Evolutionary conservation across 2,888 invertebrate species (phyloP).

Genomic region (Drosophila cognata): DNA sequence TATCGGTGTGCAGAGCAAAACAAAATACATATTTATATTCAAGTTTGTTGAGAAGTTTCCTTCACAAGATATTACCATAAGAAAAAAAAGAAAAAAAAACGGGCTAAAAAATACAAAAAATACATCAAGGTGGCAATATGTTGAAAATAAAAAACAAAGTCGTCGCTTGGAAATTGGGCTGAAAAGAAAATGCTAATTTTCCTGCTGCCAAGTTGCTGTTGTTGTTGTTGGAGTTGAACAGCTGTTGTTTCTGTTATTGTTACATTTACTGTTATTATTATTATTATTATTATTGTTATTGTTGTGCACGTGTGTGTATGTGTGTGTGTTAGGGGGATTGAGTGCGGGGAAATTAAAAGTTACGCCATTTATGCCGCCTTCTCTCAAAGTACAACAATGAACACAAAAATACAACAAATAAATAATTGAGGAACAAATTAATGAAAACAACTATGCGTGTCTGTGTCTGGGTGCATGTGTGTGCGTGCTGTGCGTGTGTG

Average conservation of each 20-base stretch:
- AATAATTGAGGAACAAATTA: constrained; percentile 34
- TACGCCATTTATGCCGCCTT: constrained; percentile 49
- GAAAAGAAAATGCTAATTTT: constrained; percentile 34
- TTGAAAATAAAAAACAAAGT: constrained; percentile 15
- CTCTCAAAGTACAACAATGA: constrained; percentile 28
- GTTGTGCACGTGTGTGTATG: constrained; percentile 13
- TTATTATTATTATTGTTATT: constrained; percentile 12
- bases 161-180: neutral
- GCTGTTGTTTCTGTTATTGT: constrained; percentile 46
- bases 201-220: constrained; percentile 28
- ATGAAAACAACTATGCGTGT: constrained; percentile 11
- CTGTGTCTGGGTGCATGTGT: constrained; percentile 6
- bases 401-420: constrained; percentile 7
- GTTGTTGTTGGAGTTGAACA: constrained; percentile 28
- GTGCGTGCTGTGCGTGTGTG: neutral
- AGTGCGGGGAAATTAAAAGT: constrained; percentile 35
- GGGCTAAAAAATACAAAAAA: constrained; percentile 17
- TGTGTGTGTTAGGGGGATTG: constrained; percentile 2
- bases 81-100: constrained; percentile 19
- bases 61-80: constrained; percentile 31
- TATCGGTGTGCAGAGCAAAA: constrained; percentile 33
- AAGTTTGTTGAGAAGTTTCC: constrained; percentile 37
- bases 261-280: constrained; percentile 32
- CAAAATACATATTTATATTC: neutral
- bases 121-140: constrained; percentile 39